A percentile compares a stretch with the other conserved stretches of the same genome.
phyloP scores from a whole-genome alignment of 2,797 vertebrate species.

The Epinephelus awoara region DNA sequence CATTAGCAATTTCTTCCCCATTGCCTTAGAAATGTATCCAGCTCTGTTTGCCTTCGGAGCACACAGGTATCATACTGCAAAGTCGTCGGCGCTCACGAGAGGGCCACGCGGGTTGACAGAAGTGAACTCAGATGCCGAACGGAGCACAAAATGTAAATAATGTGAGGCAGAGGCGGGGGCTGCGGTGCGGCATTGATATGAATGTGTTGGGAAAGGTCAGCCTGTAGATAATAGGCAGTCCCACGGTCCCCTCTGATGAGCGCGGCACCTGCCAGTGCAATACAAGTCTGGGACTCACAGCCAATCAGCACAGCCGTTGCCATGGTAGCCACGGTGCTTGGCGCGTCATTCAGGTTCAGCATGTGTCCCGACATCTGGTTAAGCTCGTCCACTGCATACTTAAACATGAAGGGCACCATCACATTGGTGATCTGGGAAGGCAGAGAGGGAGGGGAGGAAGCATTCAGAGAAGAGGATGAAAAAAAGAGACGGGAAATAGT shows the following conservation, averaged over 20 bases:
- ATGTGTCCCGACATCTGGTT: conserved; percentile 98
- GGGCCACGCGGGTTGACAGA: conserved; percentile 44
- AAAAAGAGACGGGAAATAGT: conserved; percentile 19
- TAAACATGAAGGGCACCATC: conserved; percentile 99
- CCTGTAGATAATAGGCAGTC: conserved; percentile 81
- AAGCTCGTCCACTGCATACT: conserved; percentile 97
- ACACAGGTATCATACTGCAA: conserved; percentile 34
- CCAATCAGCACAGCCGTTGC: conserved; percentile 96
- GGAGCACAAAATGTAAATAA: conserved; percentile 72
- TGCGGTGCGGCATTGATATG: conserved; percentile 71
- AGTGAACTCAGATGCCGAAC: conserved; percentile 52
- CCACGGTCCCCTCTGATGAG: conserved; percentile 78
- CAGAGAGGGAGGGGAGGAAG: conserved; percentile 25
- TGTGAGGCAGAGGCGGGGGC: conserved; percentile 48
- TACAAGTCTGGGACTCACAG: conserved; percentile 92
- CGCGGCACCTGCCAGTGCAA: conserved; percentile 80
- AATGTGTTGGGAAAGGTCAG: conserved; percentile 84
- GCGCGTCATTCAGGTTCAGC: conserved; percentile 94
- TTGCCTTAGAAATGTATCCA: conserved; percentile 46
- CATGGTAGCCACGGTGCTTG: conserved; percentile 95
- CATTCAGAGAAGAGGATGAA: conserved; percentile 34
- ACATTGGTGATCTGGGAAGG: conserved; percentile 93
- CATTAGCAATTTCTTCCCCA: conserved; percentile 35
- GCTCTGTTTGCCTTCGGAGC: conserved; percentile 48
- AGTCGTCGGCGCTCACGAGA: conserved; percentile 39